Percentiles rank a stretch among this genome's conserved stretches.
phyloP scores from a whole-genome alignment of 92 coral and sea anemone genomes.

The Galaxea fascicularis region DNA sequence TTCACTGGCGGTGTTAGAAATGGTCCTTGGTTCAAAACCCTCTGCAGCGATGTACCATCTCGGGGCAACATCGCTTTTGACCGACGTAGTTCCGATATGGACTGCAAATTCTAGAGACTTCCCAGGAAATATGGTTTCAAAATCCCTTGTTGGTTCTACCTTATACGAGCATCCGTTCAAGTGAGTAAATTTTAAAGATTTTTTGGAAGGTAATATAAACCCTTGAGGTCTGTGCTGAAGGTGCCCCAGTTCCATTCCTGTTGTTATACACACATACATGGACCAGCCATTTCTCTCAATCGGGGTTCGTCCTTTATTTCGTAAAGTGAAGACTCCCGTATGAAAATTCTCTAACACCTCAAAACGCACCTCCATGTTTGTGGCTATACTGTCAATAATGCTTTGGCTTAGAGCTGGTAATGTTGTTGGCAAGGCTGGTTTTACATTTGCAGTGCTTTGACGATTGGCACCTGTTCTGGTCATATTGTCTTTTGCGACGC shows the following conservation, averaged over 20 bases:
- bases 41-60: slow-evolving; percentile 77
- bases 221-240: slow-evolving; percentile 68
- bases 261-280: slow-evolving; percentile 77
- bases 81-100: slow-evolving; percentile 43
- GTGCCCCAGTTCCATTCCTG: slow-evolving; percentile 78
- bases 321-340: slow-evolving; percentile 63
- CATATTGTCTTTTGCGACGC: not conserved
- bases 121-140: slow-evolving; percentile 54
- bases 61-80: slow-evolving; percentile 75
- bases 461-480: not conserved
- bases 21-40: slow-evolving; percentile 60
- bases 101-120: slow-evolving; percentile 32
- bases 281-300: slow-evolving; percentile 77
- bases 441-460: not conserved
- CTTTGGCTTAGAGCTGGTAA: slow-evolving; percentile 45
- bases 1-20: slow-evolving; percentile 70
- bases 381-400: slow-evolving; percentile 74
- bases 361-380: slow-evolving; percentile 71
- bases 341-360: slow-evolving; percentile 62
- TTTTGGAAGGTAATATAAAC: slow-evolving; percentile 64
- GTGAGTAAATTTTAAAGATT: slow-evolving; percentile 77
- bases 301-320: slow-evolving; percentile 66
- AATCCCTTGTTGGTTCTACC: slow-evolving; percentile 73
- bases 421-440: not conserved
- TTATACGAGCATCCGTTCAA: slow-evolving; percentile 80